Percentiles rank a stretch among this genome's conserved stretches.
Conservation (phyloP, 2,888 invertebrate genomes). For the Pammene aurita region DNA sequence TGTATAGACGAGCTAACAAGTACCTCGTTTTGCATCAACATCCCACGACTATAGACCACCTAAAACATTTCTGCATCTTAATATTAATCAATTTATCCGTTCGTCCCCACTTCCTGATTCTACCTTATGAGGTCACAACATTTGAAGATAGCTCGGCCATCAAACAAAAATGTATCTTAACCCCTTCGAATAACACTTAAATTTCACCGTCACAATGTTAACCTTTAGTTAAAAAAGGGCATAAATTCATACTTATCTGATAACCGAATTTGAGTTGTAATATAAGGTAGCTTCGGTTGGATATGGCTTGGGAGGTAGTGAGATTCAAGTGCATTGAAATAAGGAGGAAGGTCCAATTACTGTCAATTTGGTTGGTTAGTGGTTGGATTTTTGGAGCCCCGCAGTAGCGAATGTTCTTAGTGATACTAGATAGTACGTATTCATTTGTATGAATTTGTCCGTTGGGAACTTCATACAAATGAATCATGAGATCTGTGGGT, state of each 20-base stretch:
- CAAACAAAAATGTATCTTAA: constrained; percentile 44
- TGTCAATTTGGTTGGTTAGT: constrained; percentile 68
- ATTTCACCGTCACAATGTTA: constrained; percentile 32
- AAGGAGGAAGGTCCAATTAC: constrained; percentile 72
- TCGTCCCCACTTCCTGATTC: constrained; percentile 59
- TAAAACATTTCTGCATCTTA: constrained; percentile 48
- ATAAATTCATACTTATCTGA: constrained; percentile 31
- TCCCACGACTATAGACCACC: constrained; percentile 13
- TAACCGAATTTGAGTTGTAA: constrained; percentile 42
- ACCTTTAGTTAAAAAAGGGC: constrained; percentile 38
- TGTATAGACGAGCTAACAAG: background rate
- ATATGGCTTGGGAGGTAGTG: constrained; percentile 24
- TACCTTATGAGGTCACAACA: constrained; percentile 54
- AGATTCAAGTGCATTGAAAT: constrained; percentile 57
- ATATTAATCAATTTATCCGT: constrained; percentile 57
- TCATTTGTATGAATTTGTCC: no score
- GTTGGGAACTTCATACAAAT: no score
- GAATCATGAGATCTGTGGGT: no score
- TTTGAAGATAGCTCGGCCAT: constrained; percentile 17
- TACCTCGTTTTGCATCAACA: background rate
- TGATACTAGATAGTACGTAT: background rate
- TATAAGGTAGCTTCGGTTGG: background rate
- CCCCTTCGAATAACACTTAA: constrained; percentile 22
- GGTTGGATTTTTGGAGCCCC: constrained; percentile 65
- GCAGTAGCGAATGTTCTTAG: background rate